Conservation (phyloP, 2,797 vertebrate genomes). For the Hemibagrus guttatus region DNA sequence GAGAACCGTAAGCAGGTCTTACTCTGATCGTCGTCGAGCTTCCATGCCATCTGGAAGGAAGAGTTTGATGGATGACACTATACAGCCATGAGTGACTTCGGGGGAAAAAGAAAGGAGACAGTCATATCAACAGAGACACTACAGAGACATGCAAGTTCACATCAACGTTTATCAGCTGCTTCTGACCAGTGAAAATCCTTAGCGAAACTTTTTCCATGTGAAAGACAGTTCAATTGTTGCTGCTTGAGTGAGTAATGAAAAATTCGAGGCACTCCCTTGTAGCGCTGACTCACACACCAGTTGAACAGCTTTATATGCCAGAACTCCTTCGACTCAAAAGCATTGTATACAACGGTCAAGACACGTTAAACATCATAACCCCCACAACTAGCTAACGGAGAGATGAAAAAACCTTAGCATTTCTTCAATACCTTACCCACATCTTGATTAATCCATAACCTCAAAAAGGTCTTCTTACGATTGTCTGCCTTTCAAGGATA, state of each 20-base stretch:
- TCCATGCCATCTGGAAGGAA: constrained; percentile 99
- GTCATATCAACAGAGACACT: neutral
- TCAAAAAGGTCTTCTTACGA: neutral
- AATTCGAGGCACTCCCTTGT: constrained; percentile 27
- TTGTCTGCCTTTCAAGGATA: neutral
- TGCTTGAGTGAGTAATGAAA: neutral
- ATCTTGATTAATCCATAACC: neutral
- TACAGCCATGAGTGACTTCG: constrained; percentile 98
- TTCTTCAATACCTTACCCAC: neutral
- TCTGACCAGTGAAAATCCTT: neutral
- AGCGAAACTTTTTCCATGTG: neutral
- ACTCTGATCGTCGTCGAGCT: constrained; percentile 95
- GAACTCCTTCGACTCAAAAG: constrained; percentile 2
- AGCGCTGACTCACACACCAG: constrained; percentile 29
- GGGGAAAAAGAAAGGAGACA: constrained; percentile 63
- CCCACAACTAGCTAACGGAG: no score
- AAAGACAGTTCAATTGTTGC: neutral
- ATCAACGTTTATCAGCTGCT: neutral
- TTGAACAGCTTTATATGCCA: constrained; percentile 13
- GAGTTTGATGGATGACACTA: constrained; percentile 98
- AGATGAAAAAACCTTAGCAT: no score
- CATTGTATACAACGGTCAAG: neutral
- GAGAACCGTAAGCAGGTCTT: constrained; percentile 67
- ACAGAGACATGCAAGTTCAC: neutral
- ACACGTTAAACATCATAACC: neutral